phyloP scores from a whole-genome alignment of 2,888 invertebrate genomes.

The Metacarcinus magister region DNA sequence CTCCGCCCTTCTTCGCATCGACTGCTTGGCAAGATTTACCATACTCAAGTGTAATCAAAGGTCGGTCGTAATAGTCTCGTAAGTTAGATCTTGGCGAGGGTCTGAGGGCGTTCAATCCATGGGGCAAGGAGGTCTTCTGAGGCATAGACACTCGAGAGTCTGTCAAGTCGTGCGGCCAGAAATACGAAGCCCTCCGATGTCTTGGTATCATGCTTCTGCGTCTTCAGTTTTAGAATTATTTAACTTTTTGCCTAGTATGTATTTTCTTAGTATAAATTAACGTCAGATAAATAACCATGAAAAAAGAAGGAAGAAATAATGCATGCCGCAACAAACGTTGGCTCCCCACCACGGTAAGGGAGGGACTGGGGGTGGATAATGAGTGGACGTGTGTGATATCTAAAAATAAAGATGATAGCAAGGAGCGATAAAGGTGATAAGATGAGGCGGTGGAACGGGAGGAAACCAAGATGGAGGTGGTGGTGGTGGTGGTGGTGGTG shows the following conservation, averaged over 20 bases:
- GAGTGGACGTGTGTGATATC: constrained; percentile 16
- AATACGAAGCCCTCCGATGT: neutral
- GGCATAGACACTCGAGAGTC: neutral
- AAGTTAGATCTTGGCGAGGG: neutral
- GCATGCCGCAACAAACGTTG: neutral
- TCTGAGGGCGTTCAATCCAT: neutral
- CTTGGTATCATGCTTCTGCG: neutral
- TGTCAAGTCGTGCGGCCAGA: neutral
- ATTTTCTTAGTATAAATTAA: constrained; percentile 27
- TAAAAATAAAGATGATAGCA: constrained; percentile 36
- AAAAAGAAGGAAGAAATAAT: neutral
- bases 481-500: neutral
- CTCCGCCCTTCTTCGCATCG: neutral
- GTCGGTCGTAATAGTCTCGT: constrained; percentile 26
- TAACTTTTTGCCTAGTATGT: neutral
- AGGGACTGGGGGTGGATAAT: neutral
- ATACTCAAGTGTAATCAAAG: neutral
- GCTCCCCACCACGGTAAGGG: neutral
- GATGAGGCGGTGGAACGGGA: neutral
- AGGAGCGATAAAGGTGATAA: neutral
- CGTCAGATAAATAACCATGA: neutral
- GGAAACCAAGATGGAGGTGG: neutral
- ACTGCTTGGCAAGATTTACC: neutral
- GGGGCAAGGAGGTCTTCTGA: neutral
- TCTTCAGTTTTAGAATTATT: neutral